Evolutionary conservation across 1,140 invertebrate species (phyloP).

Genomic region (Tenebrio molitor): DNA sequence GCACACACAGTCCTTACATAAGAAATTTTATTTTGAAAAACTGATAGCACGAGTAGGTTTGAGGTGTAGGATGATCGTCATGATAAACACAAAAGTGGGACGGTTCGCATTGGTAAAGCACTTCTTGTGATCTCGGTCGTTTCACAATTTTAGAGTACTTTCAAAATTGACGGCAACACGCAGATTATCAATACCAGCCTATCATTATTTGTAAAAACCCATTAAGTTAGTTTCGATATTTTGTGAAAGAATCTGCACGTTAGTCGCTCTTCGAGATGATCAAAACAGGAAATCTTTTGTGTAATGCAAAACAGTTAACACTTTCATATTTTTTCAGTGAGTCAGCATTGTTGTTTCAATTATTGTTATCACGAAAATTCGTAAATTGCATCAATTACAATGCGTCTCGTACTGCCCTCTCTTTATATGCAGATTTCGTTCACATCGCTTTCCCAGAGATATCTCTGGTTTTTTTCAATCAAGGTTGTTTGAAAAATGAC

Average conservation of each 20-base stretch:
- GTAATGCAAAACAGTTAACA: background rate
- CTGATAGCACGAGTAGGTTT: background rate
- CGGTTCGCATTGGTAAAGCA: background rate
- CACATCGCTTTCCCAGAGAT: slow-evolving; percentile 4
- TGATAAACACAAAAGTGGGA: slow-evolving; percentile 13
- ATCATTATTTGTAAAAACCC: too few relatives aligned
- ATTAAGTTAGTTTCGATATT: too few relatives aligned
- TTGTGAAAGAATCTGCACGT: too few relatives aligned
- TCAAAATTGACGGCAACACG: background rate
- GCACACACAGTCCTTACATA: background rate
- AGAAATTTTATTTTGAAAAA: slow-evolving; percentile 1
- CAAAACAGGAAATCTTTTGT: too few relatives aligned
- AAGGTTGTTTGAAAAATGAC: background rate
- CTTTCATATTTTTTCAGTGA: background rate
- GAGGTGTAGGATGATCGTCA: background rate
- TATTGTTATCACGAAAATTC: slow-evolving; percentile 1
- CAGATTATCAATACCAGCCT: too few relatives aligned
- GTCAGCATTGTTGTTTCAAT: background rate
- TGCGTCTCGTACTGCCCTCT: background rate
- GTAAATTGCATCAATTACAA: slow-evolving; percentile 4
- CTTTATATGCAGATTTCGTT: slow-evolving; percentile 31
- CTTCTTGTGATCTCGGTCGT: background rate
- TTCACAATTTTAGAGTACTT: slow-evolving; percentile 1
- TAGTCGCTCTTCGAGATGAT: too few relatives aligned
- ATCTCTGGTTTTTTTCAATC: background rate